Percentiles rank a stretch among this genome's conserved stretches.
phyloP scores from a whole-genome alignment of 2,113 vertebrate genomes.

The Myrmecobius fasciatus region DNA sequence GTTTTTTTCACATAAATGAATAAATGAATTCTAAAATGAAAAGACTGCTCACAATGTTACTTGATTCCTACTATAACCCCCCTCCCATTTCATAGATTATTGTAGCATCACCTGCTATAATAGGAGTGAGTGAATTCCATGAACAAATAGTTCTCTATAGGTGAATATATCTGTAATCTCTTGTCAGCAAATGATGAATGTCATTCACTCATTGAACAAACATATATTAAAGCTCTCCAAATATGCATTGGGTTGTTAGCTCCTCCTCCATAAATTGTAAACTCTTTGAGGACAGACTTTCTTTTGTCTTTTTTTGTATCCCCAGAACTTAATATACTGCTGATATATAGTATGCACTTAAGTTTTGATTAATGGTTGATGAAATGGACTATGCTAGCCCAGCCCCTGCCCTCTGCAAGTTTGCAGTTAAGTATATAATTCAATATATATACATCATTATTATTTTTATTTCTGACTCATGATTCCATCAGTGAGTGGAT shows the following conservation, averaged over 20 bases:
- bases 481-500: not conserved
- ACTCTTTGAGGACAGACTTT: not conserved
- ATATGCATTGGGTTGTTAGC: not conserved
- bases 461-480: too few relatives aligned
- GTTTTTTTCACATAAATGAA: not conserved
- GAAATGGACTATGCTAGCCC: not conserved
- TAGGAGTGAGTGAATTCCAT: not conserved
- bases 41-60: not conserved
- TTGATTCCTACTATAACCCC: not conserved
- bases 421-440: too few relatives aligned
- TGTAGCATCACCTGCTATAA: not conserved
- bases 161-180: not conserved
- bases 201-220: not conserved
- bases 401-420: not conserved
- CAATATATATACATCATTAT: too few relatives aligned
- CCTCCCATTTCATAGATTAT: not conserved
- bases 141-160: not conserved
- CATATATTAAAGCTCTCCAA: not conserved
- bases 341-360: not conserved
- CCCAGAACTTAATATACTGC: not conserved
- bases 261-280: not conserved
- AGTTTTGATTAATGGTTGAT: not conserved
- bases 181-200: not conserved
- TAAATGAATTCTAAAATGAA: not conserved
- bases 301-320: not conserved